Conservation (phyloP, 2,113 vertebrate species). For the Otocyon megalotis region DNA sequence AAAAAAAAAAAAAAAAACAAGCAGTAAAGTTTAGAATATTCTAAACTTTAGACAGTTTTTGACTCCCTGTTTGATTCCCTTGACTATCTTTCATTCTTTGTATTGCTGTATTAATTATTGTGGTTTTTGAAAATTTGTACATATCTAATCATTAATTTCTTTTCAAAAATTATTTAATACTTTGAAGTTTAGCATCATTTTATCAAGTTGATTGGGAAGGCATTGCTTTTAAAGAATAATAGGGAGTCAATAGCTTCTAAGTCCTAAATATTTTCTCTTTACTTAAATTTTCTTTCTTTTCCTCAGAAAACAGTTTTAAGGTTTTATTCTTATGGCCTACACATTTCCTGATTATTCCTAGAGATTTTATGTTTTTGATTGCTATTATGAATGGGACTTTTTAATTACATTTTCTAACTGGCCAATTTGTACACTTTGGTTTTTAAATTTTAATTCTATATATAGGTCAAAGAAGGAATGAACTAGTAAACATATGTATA, state of each 20-base stretch:
- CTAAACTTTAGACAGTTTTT: neutral
- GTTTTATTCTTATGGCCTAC: slow-evolving; percentile 15
- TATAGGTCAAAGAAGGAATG: neutral
- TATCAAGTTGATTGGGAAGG: slow-evolving; percentile 9
- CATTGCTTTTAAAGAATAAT: slow-evolving; percentile 39
- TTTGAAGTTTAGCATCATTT: slow-evolving; percentile 48
- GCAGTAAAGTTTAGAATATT: slow-evolving; percentile 30
- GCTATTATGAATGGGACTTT: neutral
- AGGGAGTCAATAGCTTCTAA: neutral
- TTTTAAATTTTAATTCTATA: neutral
- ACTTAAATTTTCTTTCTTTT: neutral
- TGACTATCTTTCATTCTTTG: slow-evolving; percentile 2
- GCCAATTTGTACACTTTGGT: neutral
- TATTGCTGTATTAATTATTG: neutral
- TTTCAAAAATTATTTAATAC: slow-evolving; percentile 26
- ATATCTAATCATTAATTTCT: neutral
- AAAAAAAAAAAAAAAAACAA: no score
- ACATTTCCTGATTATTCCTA: neutral
- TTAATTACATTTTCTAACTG: slow-evolving; percentile 31
- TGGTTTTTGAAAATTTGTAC: neutral
- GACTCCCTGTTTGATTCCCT: neutral
- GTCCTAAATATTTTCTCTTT: slow-evolving; percentile 55
- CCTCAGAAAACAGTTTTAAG: slow-evolving; percentile 9
- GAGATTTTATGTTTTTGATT: slow-evolving; percentile 31
- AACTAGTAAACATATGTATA: neutral